Conservation (phyloP, 2,113 vertebrate genomes). For the Aythya baeri region DNA sequence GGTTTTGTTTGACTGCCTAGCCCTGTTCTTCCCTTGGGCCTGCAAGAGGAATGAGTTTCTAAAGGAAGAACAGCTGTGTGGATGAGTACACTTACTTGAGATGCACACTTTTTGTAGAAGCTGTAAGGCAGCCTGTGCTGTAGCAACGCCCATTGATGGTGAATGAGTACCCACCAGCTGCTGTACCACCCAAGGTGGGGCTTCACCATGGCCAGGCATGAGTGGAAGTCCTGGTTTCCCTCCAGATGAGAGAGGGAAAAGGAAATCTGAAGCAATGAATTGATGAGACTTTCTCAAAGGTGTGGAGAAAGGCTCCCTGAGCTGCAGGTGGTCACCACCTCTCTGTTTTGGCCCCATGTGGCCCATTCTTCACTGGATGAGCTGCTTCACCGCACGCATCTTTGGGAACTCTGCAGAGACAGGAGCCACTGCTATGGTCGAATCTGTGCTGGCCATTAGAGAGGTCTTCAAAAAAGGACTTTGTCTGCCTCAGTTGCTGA, state of each 20-base stretch:
- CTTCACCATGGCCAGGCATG: background rate
- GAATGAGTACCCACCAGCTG: background rate
- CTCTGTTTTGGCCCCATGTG: accelerated
- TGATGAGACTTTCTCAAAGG: background rate
- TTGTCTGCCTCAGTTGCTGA: background rate
- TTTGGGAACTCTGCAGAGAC: background rate
- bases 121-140: background rate
- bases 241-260: background rate
- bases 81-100: background rate
- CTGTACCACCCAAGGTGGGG: background rate
- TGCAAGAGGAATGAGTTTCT: background rate
- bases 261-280: background rate
- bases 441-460: background rate
- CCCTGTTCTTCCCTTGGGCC: background rate
- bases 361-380: background rate
- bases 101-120: background rate
- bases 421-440: accelerated
- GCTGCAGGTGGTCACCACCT: background rate
- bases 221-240: background rate
- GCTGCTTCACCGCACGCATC: background rate
- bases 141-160: background rate
- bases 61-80: background rate
- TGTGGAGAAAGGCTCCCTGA: background rate
- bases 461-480: background rate
- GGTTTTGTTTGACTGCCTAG: background rate